phyloP scores from a whole-genome alignment of 2,113 vertebrate species.

The Limnothrissa miodon region DNA sequence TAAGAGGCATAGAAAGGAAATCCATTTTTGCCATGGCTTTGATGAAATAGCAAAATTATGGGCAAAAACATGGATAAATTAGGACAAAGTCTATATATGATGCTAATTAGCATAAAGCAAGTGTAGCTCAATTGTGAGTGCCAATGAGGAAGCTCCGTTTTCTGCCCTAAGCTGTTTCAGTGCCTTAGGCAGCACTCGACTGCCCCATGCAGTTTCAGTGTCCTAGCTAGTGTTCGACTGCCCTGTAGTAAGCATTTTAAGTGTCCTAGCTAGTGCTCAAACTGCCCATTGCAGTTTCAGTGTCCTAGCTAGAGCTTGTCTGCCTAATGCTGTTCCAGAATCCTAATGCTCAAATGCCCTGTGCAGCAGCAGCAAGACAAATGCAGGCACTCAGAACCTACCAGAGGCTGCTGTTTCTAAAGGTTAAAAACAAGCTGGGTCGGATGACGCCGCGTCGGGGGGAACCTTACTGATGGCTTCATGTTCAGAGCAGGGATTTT shows the following conservation, averaged over 20 bases:
- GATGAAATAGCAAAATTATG: no score
- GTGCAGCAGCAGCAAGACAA: not conserved
- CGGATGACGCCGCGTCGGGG: not conserved
- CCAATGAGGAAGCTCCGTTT: no score
- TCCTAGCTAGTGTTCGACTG: not conserved
- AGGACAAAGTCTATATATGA: no score
- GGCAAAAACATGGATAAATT: no score
- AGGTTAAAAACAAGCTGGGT: not conserved
- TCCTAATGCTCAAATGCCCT: not conserved
- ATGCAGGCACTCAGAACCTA: not conserved
- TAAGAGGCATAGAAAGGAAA: no score
- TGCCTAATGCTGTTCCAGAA: not conserved
- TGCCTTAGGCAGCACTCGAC: no score
- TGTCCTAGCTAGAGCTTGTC: no score
- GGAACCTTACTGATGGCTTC: conserved; percentile 1
- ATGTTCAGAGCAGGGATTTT: conserved; percentile 18
- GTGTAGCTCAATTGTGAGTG: no score
- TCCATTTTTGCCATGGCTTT: no score
- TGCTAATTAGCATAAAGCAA: no score
- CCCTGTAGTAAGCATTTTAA: not conserved
- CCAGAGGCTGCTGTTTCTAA: not conserved
- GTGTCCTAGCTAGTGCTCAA: not conserved
- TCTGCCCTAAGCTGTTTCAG: no score
- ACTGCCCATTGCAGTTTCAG: no score
- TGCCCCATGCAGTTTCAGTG: not conserved